Evolutionary conservation across 2,888 invertebrate genomes (phyloP), one percentile per base, ranked within the genome.

Genomic region (Eupithecia pulchellata): DNA sequence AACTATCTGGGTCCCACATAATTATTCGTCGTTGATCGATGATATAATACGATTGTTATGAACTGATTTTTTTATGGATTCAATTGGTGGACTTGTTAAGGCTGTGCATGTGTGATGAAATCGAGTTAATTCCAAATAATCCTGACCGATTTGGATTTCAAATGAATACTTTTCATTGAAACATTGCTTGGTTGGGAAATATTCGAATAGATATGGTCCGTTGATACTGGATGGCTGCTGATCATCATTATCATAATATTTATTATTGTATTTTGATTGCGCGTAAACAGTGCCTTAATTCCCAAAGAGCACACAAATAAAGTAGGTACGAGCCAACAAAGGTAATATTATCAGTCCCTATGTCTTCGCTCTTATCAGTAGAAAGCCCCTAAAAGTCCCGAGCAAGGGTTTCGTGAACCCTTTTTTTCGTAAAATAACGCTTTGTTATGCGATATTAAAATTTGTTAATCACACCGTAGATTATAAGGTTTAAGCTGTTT

Each of bases 391-490:
- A 29, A 60, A 60, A 8, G 60, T 17, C 60, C 60, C 14, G 60
- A 32, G 32, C n/a, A 32, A 60, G 32, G 60, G 60, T 11, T 60
- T n/a, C 0, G 60, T 9, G n/a, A 30, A n/a, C 60, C 57, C 32
- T 60, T 60, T 60, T 58, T 60, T 32, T n/a, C 3, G 20, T 60
- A 11, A 60, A 52, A 32, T 30, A 20, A 11, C 9, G n/a, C 29
- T 60, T 60, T 60, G 29, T 60, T 17, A n/a, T 32, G n/a, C 20
- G 60, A 32, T 32, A 32, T 60, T 60, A 60, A 30, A 57, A 60
- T 60, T 60, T 60, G 29, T 60, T 60, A 60, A 60, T 60, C 32
- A 60, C 30, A 9, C 1, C 29, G 29, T n/a, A 27, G 27, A 52
- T 20, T 55, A 27, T 27, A 27, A 27, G 17, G 58, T 29, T 57